These are phyloP conservation scores for Sylvilagus floridanus DNA, from an alignment of 2,797 vertebrate genomes.

Conservation along the genomic window DNA sequence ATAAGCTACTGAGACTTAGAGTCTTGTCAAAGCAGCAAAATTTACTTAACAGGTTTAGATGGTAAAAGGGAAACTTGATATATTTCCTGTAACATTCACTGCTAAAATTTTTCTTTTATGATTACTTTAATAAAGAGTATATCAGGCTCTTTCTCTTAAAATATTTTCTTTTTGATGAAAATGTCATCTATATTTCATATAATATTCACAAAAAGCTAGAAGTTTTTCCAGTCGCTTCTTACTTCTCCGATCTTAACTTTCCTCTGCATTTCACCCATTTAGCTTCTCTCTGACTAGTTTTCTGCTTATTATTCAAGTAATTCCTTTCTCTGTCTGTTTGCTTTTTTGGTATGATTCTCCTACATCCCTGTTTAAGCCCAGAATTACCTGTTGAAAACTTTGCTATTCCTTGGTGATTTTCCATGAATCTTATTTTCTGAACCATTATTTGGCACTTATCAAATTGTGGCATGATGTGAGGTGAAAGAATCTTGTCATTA, in stretches of 20 bases:
- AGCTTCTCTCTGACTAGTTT: neutral
- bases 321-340: neutral
- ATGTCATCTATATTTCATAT: neutral
- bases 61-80: neutral
- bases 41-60: neutral
- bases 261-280: neutral
- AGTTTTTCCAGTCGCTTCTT: neutral
- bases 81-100: constrained; percentile 18
- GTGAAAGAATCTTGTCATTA: neutral
- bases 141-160: constrained; percentile 32
- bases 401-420: neutral
- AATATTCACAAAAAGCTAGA: neutral
- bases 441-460: neutral
- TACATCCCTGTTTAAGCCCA: neutral
- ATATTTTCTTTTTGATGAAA: constrained; percentile 48
- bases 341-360: neutral
- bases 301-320: neutral
- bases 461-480: neutral
- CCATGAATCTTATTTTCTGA: constrained; percentile 24
- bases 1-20: neutral
- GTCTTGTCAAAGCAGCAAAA: neutral
- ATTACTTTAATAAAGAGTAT: constrained; percentile 47
- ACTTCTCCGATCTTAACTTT: neutral
- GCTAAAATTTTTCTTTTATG: constrained; percentile 14
- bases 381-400: neutral